Evolutionary conservation across 2,888 invertebrate species (phyloP), one percentile per base, ranked within the genome.

Genomic region (Balanococcus diminutus): DNA sequence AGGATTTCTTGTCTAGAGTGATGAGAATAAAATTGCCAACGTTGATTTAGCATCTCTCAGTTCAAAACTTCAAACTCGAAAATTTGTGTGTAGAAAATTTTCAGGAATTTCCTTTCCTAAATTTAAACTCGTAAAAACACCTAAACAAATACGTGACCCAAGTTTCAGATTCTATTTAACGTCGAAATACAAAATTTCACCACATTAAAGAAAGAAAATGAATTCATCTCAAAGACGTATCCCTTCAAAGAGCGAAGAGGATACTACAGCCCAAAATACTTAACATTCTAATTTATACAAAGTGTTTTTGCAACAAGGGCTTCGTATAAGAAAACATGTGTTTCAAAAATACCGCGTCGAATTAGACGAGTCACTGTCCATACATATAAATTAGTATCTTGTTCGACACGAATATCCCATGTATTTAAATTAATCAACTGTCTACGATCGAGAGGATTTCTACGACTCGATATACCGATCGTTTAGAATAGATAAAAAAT

Each of bases 371-470:
- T 79, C 75, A 79, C 28, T 9, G 22, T 72, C 72, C 31, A 31
- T 14, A 72, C 72, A 16, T 31, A 79, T 36, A 79, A 36, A 79
- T 79, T 22, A 79, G 75, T 19, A 19, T 8, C 9, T 0, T 9
- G 75, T 79, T 79, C 32, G 36, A 36, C 6, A 36, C 75, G 36
- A n/a, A 79, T 36, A 31, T 36, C 32, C 25, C 16, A 79, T 36
- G 32, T 36, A 79, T 36, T 19, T 32, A 79, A 79, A 79, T 79
- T 79, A 79, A 79, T 79, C 75, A 79, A 36, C 36, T 22, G 75
- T 36, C 75, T 79, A 8, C 19, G 36, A 79, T 79, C 36, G 19
- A 3, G 75, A 79, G 75, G 36, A 36, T 79, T 32, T 19, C 16
- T 19, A 28, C 67, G 9, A 79, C 28, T 79, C 5, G 75, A 36